These are phyloP conservation scores for Verasper variegatus DNA, from an alignment of 2,113 vertebrate genomes.

Conservation along the genomic window DNA sequence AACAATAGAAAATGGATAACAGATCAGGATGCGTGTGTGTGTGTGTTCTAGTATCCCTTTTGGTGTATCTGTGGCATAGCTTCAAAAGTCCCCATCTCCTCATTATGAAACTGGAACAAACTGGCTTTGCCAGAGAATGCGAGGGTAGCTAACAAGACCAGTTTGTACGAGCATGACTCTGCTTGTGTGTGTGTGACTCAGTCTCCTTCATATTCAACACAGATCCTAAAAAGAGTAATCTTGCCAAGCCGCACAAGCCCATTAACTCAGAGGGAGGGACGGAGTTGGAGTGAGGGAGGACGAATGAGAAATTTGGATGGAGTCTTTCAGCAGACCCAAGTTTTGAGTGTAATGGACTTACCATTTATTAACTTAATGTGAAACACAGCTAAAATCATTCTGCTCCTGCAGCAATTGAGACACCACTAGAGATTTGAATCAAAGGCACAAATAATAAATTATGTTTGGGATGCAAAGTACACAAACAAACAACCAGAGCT, in stretches of 20 bases:
- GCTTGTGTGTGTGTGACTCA: conserved; percentile 46
- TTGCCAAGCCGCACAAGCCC: conserved; percentile 74
- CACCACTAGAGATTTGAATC: conserved; percentile 1
- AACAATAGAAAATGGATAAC: conserved; percentile 20
- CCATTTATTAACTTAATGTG: conserved; percentile 40
- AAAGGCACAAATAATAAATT: conserved; percentile 30
- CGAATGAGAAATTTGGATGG: conserved; percentile 47
- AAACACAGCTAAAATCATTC: conserved; percentile 36
- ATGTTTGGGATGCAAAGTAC: conserved; percentile 1
- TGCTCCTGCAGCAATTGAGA: conserved; percentile 14
- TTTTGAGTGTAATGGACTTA: conserved; percentile 40
- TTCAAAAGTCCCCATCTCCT: conserved; percentile 71
- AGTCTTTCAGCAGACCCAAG: conserved; percentile 19
- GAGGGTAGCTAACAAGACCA: conserved; percentile 76
- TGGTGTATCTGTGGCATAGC: conserved; percentile 58
- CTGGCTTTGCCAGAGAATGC: conserved; percentile 68
- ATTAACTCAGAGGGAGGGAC: conserved; percentile 64
- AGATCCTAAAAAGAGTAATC: conserved; percentile 66
- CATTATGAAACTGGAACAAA: conserved; percentile 80
- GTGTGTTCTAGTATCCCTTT: conserved; percentile 31
- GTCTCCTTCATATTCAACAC: conserved; percentile 71
- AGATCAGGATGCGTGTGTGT: conserved; percentile 13
- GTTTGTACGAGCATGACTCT: conserved; percentile 62
- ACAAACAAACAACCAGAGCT: conserved; percentile 35
- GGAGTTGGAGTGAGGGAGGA: background rate